Evolutionary conservation across 2,113 vertebrate genomes (phyloP), one percentile per base, ranked within the genome.

Genomic region (Phrynosoma platyrhinos): DNA sequence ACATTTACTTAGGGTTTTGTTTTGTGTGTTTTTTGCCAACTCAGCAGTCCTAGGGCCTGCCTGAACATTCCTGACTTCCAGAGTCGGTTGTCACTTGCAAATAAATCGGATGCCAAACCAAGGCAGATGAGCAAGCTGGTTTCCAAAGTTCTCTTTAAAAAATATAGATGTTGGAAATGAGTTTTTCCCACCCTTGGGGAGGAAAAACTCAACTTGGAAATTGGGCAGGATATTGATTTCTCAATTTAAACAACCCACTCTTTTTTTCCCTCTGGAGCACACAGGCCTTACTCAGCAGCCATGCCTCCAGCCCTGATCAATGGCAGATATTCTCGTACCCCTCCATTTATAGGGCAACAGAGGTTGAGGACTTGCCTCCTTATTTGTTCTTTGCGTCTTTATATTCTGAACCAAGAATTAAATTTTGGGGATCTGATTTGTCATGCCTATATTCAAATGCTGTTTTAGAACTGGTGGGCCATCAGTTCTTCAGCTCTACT

Each of bases 31-130:
- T 4, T 74, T 36, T 84, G 47, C 71, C 5, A 12, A 25, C 32
- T 76, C 55, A 10, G 66, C n/a, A 5, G 6, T 64, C 81, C 62
- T 18, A 5, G 13, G 30, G 47, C 25, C 18, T 36, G 66, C 9
- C 36, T n/a, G 82, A 25, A 53, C 42, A 53, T 14, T 20, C 69
- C 5, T 3, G 12, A 9, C 10, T 32, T 68, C 75, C 4, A 2
- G 27, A 9, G 30, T 4, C 7, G 8, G 4, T 16, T 40, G 13
- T 10, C 12, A 40, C 58, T 0, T 27, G 21, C 25, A 0, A 25
- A 14, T 20, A 16, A 2, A 9, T 16, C 5, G 1, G 30, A 40
- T 36, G 21, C 79, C n/a, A 4, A n/a, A 30, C 18, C 7, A 2
- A 62, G 16, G 8, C 30, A 4, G 53, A 32, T 62, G 30, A 52